Conservation (phyloP, 1,140 invertebrate genomes). For the Sitodiplosis mosellana region DNA sequence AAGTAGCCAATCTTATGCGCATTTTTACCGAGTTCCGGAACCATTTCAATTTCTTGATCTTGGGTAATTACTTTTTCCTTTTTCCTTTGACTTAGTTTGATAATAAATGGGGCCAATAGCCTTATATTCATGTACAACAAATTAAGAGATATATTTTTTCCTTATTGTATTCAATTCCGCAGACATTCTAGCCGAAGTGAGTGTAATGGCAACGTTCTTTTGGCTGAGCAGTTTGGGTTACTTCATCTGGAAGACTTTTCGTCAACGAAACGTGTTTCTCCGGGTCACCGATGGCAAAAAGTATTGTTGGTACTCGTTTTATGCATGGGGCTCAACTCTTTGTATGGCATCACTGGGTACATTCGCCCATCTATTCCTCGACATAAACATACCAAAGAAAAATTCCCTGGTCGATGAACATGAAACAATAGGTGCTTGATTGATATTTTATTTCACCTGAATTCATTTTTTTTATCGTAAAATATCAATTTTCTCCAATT, state of each 20-base stretch:
- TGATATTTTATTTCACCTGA: neutral
- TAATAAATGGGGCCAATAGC: no score
- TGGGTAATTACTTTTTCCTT: no score
- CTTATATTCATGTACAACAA: no score
- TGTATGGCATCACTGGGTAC: slow-evolving; percentile 49
- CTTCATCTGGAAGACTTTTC: slow-evolving; percentile 73
- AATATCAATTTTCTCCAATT: slow-evolving; percentile 5
- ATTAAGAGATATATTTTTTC: no score
- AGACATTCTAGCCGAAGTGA: slow-evolving; percentile 56
- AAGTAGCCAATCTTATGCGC: slow-evolving; percentile 55
- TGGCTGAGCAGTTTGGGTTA: slow-evolving; percentile 70
- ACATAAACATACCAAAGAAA: slow-evolving; percentile 36
- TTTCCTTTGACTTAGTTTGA: no score
- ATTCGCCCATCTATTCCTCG: slow-evolving; percentile 63
- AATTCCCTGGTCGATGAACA: slow-evolving; percentile 32
- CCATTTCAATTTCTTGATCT: slow-evolving; percentile 57
- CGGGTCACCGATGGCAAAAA: slow-evolving; percentile 63
- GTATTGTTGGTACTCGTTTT: slow-evolving; percentile 68
- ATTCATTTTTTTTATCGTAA: neutral
- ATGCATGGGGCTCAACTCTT: slow-evolving; percentile 54
- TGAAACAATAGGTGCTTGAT: slow-evolving; percentile 38
- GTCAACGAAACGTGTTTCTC: slow-evolving; percentile 63
- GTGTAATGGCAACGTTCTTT: slow-evolving; percentile 57
- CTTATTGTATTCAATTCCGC: slow-evolving; percentile 25
- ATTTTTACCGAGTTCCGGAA: slow-evolving; percentile 61